Base-by-base conservation (phyloP, 2,797 vertebrate genomes). In the Gadopsis marmoratus region DNA sequence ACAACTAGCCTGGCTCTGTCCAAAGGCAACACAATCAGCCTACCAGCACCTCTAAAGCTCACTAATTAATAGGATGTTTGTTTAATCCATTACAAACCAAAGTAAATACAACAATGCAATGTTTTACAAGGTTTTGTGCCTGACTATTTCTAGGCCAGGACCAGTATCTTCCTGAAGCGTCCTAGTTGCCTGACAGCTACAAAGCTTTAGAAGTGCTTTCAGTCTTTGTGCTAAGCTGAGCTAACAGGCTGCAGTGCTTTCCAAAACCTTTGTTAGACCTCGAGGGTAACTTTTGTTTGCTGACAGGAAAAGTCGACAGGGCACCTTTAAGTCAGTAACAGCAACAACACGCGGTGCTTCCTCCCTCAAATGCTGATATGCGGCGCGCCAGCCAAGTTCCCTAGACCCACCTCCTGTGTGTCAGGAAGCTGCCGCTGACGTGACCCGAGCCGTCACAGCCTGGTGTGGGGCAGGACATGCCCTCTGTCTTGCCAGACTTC, bases 401-500 rank as follows among this genome's bases (percentile, higher is more conserved):
- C 5, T 0, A 14, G 35, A 78, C 97, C 92, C 87, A 99, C 98
- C 98, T 99, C 67, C 98, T 97, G 93, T 99, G 98, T n/a, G 98
- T 99, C 84, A 99, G 96, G 93, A 99, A 99, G 93, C 98, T 99
- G 87, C 98, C 98, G 45, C 98, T 99, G 93, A 99, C 98, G 56
- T 99, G 98, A 62, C 98, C 98, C 2, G 98, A 99, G 67, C 98
- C 98, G 60, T 99, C 98, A 39, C 98, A 99, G 75, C 98, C 98
- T 1, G 98, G 98, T 0, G 98, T 99, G 70, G 98, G 98, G 88
- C 98, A 99, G 29, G 97, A 97, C 97, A 99, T 99, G 91, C 98
- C 98, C 92, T 99, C 98, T 7, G 97, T 97, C 95, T 99, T 99
- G 86, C 98, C 98, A 2, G 97, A 97, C 93, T 99, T 99, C 98